These are phyloP conservation scores for Aricia agestis DNA, from an alignment of 1,140 invertebrate species.

Conservation along the genomic window DNA sequence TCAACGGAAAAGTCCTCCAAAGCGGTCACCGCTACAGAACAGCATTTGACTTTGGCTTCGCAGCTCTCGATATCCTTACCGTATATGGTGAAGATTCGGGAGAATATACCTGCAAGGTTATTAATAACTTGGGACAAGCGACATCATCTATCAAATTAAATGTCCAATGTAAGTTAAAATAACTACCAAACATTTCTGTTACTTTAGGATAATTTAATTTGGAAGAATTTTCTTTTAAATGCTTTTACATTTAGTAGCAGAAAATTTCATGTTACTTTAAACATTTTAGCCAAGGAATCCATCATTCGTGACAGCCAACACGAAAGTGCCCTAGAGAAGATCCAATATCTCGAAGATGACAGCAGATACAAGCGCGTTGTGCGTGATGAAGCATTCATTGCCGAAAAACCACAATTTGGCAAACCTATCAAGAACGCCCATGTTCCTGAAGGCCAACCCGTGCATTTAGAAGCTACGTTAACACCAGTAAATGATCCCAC, in stretches of 20 bases:
- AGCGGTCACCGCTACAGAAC: conserved; percentile 94
- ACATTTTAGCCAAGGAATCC: conserved; percentile 83
- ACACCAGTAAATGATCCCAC: conserved; percentile 96
- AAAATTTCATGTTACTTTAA: no score
- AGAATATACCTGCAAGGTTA: conserved; percentile 92
- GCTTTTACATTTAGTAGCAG: no score
- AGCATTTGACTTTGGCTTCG: conserved; percentile 96
- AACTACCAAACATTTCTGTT: conserved; percentile 7
- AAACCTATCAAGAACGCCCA: conserved; percentile 91
- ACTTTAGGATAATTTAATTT: no score
- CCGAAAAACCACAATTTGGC: conserved; percentile 92
- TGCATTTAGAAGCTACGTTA: conserved; percentile 96
- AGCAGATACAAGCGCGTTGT: conserved; percentile 84
- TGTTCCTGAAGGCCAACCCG: conserved; percentile 90
- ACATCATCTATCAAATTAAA: conserved; percentile 87
- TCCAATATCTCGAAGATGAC: conserved; percentile 93
- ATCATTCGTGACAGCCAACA: conserved; percentile 97
- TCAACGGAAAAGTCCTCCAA: conserved; percentile 93
- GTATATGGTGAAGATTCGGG: conserved; percentile 96
- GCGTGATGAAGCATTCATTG: conserved; percentile 84
- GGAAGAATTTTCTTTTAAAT: no score
- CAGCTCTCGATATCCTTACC: conserved; percentile 93
- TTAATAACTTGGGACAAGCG: conserved; percentile 90
- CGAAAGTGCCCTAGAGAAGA: conserved; percentile 93
- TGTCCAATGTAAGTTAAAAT: conserved; percentile 84